phyloP scores from a whole-genome alignment of 2,888 invertebrate genomes.

The Orgyia antiqua region DNA sequence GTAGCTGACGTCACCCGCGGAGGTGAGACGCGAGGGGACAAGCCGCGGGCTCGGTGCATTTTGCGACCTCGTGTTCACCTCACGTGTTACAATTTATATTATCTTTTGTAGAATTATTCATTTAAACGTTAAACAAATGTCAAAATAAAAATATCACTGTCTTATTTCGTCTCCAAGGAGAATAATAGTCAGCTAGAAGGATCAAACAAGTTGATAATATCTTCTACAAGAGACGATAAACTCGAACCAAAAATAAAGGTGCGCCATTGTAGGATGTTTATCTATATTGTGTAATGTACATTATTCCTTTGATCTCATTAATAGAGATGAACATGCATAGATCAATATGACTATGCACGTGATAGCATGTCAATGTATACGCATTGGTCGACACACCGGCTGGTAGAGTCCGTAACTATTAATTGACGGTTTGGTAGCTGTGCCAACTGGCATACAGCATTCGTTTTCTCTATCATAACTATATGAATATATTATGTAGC shows the following conservation, averaged over 20 bases:
- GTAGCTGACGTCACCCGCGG: constrained; percentile 34
- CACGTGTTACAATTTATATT: constrained; percentile 33
- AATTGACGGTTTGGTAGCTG: constrained; percentile 30
- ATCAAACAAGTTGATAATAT: too few species aligned
- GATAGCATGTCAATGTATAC: too few species aligned
- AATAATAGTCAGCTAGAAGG: too few species aligned
- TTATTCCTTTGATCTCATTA: too few species aligned
- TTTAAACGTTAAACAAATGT: not conserved
- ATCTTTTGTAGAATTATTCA: not conserved
- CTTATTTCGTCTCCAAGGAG: not conserved
- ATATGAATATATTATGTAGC: constrained; percentile 14
- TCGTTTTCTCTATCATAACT: constrained; percentile 27
- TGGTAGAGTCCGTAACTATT: constrained; percentile 24
- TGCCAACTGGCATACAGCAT: constrained; percentile 53
- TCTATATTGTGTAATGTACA: too few species aligned
- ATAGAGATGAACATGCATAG: too few species aligned
- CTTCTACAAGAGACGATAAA: too few species aligned
- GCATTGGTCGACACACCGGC: constrained; percentile 5
- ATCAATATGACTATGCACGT: too few species aligned
- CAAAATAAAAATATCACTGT: not conserved
- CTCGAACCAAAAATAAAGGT: too few species aligned
- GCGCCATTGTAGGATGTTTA: too few species aligned
- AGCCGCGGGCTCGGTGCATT: too few species aligned
- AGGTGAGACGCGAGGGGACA: constrained; percentile 10
- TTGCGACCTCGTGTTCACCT: constrained; percentile 43